Conservation (phyloP, 1,140 invertebrate species). For the Calephelis nemesis region DNA sequence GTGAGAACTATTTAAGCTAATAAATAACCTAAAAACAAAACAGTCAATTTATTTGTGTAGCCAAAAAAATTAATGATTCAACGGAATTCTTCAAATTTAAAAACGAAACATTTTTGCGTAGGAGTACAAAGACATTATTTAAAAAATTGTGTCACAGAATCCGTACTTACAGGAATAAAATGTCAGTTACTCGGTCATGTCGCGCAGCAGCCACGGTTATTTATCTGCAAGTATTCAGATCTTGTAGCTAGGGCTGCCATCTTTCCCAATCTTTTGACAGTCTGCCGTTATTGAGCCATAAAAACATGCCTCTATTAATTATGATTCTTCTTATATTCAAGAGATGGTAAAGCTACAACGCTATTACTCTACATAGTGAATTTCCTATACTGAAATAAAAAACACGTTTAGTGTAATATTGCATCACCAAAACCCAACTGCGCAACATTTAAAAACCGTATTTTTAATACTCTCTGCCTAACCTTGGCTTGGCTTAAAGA, state of each 20-base stretch:
- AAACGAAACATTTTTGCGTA: constrained; percentile 1
- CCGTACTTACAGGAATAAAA: not conserved
- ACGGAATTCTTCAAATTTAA: not conserved
- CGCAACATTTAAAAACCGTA: too few species aligned
- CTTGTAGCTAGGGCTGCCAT: not conserved
- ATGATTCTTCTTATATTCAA: too few species aligned
- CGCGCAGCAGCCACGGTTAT: not conserved
- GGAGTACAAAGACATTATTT: not conserved
- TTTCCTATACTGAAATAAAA: too few species aligned
- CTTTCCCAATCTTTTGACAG: too few species aligned
- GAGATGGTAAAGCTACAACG: too few species aligned
- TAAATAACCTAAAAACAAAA: not conserved
- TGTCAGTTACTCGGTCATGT: constrained; percentile 7
- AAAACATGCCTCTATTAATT: too few species aligned
- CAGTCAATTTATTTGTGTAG: not conserved
- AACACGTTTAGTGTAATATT: too few species aligned
- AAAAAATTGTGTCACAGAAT: not conserved
- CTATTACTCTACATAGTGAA: too few species aligned
- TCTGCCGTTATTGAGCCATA: too few species aligned
- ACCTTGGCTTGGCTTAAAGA: too few species aligned
- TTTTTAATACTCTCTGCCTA: too few species aligned
- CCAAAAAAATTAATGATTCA: not conserved
- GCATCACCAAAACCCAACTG: too few species aligned
- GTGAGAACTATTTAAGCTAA: not conserved
- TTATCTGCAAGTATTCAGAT: constrained; percentile 8